phyloP scores from a whole-genome alignment of 2,888 invertebrate species.

The Dexiosoma caninum region DNA sequence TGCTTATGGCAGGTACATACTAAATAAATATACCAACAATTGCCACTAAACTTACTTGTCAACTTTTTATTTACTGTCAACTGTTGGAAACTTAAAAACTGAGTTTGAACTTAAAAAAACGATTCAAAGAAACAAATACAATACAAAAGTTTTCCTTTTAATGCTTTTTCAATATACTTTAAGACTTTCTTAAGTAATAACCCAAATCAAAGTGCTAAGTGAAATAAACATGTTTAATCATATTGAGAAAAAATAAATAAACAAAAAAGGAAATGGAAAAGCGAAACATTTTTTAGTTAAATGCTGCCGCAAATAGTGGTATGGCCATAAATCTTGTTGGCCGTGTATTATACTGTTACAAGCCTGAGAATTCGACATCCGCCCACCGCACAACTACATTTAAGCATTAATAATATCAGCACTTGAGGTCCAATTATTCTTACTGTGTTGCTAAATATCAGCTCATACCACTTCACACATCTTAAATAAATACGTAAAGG shows the following conservation, averaged over 20 bases:
- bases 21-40: too few relatives aligned
- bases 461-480: neutral
- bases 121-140: too few relatives aligned
- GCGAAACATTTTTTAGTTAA: neutral
- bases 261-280: neutral
- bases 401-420: constrained; percentile 34
- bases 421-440: constrained; percentile 52
- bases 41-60: too few relatives aligned
- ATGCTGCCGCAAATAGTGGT: constrained; percentile 19
- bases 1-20: too few relatives aligned
- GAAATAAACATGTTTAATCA: neutral
- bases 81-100: too few relatives aligned
- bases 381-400: neutral
- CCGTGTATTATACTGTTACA: constrained; percentile 50
- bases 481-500: too few relatives aligned
- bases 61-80: too few relatives aligned
- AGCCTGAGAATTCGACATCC: constrained; percentile 6
- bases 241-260: too few relatives aligned
- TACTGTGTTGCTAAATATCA: constrained; percentile 25
- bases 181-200: constrained; percentile 32
- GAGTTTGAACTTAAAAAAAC: too few relatives aligned
- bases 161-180: constrained; percentile 36
- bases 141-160: too few relatives aligned
- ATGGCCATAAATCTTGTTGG: constrained; percentile 32
- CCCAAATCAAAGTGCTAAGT: constrained; percentile 49